phyloP scores from a whole-genome alignment of 2,797 vertebrate genomes.

The Periparus ater region DNA sequence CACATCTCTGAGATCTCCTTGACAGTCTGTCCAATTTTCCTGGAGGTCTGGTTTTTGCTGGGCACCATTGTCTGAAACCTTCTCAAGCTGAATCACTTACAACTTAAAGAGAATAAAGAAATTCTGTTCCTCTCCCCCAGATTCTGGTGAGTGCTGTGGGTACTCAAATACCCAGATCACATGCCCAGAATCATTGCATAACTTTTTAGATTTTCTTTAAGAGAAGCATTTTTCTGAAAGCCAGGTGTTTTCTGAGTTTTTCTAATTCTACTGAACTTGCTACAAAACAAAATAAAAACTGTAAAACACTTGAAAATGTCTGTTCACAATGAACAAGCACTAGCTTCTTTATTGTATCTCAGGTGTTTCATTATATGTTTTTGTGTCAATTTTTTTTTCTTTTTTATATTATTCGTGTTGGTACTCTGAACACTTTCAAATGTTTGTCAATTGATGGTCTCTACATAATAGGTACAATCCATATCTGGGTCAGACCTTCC shows the following conservation, averaged over 20 bases:
- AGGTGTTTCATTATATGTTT: slow-evolving; percentile 12
- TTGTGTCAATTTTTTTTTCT: neutral
- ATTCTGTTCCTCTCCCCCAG: neutral
- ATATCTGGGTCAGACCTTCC: slow-evolving; percentile 56
- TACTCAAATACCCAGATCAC: neutral
- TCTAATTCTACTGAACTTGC: slow-evolving; percentile 2
- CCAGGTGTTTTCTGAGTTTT: neutral
- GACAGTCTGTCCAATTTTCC: neutral
- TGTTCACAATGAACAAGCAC: slow-evolving; percentile 1
- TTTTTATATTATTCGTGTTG: neutral
- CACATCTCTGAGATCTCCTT: neutral
- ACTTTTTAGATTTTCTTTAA: neutral
- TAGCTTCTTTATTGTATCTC: slow-evolving; percentile 24
- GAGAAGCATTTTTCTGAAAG: neutral
- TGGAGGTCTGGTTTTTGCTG: neutral
- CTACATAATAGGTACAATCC: slow-evolving; percentile 41
- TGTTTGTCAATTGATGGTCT: slow-evolving; percentile 39
- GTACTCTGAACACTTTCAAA: slow-evolving; percentile 21
- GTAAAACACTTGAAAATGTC: neutral
- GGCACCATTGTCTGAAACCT: neutral
- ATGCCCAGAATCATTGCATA: neutral
- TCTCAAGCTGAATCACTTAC: neutral
- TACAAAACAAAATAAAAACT: slow-evolving; percentile 36
- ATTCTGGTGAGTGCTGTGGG: neutral
- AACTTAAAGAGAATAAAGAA: neutral